Conservation (phyloP, 2,888 invertebrate genomes). For the Drepanosiphum platanoidis region DNA sequence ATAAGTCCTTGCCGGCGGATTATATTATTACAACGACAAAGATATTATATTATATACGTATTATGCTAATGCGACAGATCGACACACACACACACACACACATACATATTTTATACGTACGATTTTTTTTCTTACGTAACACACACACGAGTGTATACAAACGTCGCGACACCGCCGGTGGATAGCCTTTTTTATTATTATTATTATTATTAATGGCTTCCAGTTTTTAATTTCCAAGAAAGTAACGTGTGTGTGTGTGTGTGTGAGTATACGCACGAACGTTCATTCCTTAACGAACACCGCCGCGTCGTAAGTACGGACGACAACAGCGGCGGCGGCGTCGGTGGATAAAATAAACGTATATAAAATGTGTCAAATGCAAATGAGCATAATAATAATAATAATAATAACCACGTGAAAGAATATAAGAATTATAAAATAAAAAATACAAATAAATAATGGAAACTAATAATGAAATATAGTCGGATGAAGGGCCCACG, state of each 20-base stretch:
- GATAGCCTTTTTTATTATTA: conserved; percentile 48
- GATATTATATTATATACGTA: conserved; percentile 10
- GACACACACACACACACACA: conserved; percentile 6
- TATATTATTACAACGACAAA: conserved; percentile 33
- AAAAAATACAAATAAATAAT: conserved; percentile 53
- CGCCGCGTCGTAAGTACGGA: background rate
- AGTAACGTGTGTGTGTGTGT: background rate
- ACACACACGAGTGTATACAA: background rate
- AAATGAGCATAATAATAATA: conserved; percentile 44
- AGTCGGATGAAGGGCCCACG: conserved; percentile 43
- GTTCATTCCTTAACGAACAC: conserved; percentile 38
- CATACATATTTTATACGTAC: background rate
- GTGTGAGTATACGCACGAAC: background rate
- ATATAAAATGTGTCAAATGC: conserved; percentile 57
- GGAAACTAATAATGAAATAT: conserved; percentile 60
- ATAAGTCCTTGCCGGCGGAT: conserved; percentile 27
- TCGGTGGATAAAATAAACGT: conserved; percentile 40
- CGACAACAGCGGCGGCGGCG: conserved; percentile 14
- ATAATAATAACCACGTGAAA: background rate
- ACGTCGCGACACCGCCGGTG: conserved; percentile 44
- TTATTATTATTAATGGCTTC: conserved; percentile 59
- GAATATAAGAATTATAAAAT: conserved; percentile 39
- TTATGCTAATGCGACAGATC: conserved; percentile 46
- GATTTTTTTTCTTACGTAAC: conserved; percentile 38
- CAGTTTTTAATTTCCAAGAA: conserved; percentile 60